Evolutionary conservation across 2,797 vertebrate genomes (phyloP).

Genomic region (Australoheros facetus): DNA sequence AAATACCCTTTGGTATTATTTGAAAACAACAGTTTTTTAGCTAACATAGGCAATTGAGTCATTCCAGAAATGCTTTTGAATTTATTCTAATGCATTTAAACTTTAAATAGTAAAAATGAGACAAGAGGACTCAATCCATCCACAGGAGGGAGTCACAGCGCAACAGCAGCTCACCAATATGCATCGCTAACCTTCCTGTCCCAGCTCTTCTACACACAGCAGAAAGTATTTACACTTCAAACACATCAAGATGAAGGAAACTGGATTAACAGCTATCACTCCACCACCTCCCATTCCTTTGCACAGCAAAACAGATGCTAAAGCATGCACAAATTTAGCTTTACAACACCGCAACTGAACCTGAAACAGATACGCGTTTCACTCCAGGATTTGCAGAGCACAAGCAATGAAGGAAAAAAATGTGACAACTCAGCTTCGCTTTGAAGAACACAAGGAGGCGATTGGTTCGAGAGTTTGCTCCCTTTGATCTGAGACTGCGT

Average conservation of each 20-base stretch:
- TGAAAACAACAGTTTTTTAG: not conserved
- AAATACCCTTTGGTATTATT: not conserved
- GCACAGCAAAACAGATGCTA: constrained; percentile 34
- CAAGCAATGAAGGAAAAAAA: constrained; percentile 28
- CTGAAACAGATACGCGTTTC: constrained; percentile 13
- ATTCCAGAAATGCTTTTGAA: not conserved
- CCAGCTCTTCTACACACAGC: constrained; percentile 31
- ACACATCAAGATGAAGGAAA: constrained; percentile 30
- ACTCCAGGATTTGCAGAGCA: constrained; percentile 17
- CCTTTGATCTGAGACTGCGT: constrained; percentile 25
- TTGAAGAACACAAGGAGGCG: constrained; percentile 26
- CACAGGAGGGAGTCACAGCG: constrained; percentile 26
- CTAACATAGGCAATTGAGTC: not conserved
- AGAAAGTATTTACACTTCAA: constrained; percentile 64
- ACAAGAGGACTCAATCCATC: constrained; percentile 10
- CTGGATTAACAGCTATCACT: constrained; percentile 31
- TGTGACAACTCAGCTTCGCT: constrained; percentile 30
- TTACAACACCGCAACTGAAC: constrained; percentile 30
- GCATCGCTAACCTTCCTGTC: constrained; percentile 33
- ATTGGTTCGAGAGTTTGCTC: not conserved
- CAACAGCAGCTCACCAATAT: constrained; percentile 16
- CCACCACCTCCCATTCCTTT: not conserved
- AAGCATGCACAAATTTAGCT: constrained; percentile 31
- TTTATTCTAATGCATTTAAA: constrained; percentile 5
- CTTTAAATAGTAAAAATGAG: not conserved